Percentiles rank a stretch among this genome's conserved stretches.
These are phyloP conservation scores for Agrotis exclamationis DNA, from an alignment of 2,888 invertebrate species.

Conservation along the genomic window DNA sequence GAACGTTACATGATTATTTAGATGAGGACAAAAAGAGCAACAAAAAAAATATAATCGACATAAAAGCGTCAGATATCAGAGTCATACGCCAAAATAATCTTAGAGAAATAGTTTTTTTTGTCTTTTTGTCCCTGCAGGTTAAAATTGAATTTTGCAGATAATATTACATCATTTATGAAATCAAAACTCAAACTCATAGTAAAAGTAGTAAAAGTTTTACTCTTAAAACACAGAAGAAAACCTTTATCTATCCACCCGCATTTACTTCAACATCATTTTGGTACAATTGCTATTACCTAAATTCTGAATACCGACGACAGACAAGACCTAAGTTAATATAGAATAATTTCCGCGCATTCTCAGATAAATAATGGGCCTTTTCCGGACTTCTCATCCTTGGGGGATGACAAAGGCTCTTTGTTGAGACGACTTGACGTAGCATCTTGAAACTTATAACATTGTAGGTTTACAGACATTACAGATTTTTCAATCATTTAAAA, in stretches of 20 bases:
- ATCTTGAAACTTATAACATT: not conserved
- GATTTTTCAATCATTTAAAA: not conserved
- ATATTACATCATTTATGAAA: too few species aligned
- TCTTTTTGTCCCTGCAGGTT: too few species aligned
- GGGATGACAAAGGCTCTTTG: not conserved
- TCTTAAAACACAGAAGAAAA: not conserved
- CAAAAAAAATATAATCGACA: too few species aligned
- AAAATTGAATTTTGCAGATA: too few species aligned
- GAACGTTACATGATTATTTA: too few species aligned
- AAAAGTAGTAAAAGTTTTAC: too few species aligned
- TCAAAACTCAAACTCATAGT: too few species aligned
- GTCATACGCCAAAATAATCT: too few species aligned
- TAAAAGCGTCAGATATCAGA: too few species aligned
- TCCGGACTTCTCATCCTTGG: not conserved
- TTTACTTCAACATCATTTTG: not conserved
- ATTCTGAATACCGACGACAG: not conserved
- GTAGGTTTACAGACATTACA: not conserved
- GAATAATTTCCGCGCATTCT: conserved; percentile 13
- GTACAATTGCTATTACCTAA: conserved; percentile 5
- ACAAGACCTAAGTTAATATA: not conserved
- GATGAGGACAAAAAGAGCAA: too few species aligned
- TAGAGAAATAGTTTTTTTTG: too few species aligned
- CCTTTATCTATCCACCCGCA: not conserved
- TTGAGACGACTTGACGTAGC: not conserved
- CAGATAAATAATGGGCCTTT: conserved; percentile 6